Base-by-base conservation (phyloP, 2,797 vertebrate species). In the Hyperoplus immaculatus region DNA sequence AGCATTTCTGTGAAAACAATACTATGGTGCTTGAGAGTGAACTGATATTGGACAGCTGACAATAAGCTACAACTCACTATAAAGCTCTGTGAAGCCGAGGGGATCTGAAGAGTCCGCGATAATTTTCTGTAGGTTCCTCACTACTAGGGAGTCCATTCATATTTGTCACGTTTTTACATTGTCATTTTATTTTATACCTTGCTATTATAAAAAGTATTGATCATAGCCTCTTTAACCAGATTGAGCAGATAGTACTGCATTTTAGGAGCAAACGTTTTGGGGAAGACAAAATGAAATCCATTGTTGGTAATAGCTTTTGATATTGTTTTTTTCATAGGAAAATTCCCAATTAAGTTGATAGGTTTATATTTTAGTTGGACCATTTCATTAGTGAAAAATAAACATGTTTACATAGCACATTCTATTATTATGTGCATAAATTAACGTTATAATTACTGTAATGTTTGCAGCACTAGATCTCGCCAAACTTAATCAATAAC, bases 381-480 rank as follows among this genome's bases (percentile, higher is more conserved):
- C 9, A 2, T 57, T 51, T 66, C 56, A 73, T 63, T 72, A 70
- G 43, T 45, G 47, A 8, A 56, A 81, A 77, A 70, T 21, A 72
- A 58, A 49, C 47, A 65, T 77, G 72, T 75, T 83, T 65, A 82
- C 64, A 76, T 15, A 42, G 50, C 50, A 42, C 69, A 56, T 36
- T 62, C 1, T 51, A 53, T 71, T 78, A 79, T 43, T 46, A 76
- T 77, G 54, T 63, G 38, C 72, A 78, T 84, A 68, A 65, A 82
- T 85, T 69, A 83, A 63, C 51, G 46, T 14, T 7, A 5, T 70
- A 72, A 85, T 83, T 85, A 58, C 56, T 55, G 10, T 59, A 63
- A 76, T 81, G 54, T 83, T 72, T 73, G 63, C 43, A 12, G 14
- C 59, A 36, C 14, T 11, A 60, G 21, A 8, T 77, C 79, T 76